Percentiles rank a stretch among this genome's conserved stretches.
phyloP scores from a whole-genome alignment of 2,797 vertebrate genomes.

The Lutjanus campechanus region DNA sequence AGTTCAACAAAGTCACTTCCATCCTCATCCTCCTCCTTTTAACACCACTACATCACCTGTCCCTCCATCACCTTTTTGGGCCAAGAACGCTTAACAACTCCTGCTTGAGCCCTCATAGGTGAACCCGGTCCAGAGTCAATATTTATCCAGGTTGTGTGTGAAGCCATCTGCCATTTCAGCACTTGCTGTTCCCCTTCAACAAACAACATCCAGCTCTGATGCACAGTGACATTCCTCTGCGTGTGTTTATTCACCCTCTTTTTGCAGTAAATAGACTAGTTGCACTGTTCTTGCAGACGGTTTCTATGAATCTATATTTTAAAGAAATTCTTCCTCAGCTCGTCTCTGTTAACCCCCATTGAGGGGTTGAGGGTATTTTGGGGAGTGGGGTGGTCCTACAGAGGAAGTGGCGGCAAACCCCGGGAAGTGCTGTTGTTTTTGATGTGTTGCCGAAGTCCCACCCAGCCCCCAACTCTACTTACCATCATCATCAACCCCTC shows the following conservation, averaged over 20 bases:
- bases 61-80: constrained; percentile 22
- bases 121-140: constrained; percentile 62
- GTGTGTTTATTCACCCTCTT: constrained; percentile 8
- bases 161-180: constrained; percentile 65
- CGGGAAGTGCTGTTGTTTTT: constrained; percentile 74
- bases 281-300: constrained; percentile 22
- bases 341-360: constrained; percentile 18
- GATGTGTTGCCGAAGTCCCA: constrained; percentile 67
- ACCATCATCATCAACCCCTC: constrained; percentile 15
- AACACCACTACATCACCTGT: constrained; percentile 22
- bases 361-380: constrained; percentile 20
- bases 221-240: constrained; percentile 32
- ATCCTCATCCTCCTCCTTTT: constrained; percentile 4
- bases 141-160: constrained; percentile 63
- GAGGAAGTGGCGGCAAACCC: constrained; percentile 70
- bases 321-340: constrained; percentile 54
- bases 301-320: constrained; percentile 20
- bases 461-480: constrained; percentile 56
- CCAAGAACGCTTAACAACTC: constrained; percentile 9
- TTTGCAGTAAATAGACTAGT: constrained; percentile 28
- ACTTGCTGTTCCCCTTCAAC: constrained; percentile 50
- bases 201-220: constrained; percentile 61
- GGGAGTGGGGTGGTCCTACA: constrained; percentile 26
- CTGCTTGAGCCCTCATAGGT: constrained; percentile 32
- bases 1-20: background rate